Conservation (phyloP, 1,140 invertebrate species). For the Sarcophaga peregrina region DNA sequence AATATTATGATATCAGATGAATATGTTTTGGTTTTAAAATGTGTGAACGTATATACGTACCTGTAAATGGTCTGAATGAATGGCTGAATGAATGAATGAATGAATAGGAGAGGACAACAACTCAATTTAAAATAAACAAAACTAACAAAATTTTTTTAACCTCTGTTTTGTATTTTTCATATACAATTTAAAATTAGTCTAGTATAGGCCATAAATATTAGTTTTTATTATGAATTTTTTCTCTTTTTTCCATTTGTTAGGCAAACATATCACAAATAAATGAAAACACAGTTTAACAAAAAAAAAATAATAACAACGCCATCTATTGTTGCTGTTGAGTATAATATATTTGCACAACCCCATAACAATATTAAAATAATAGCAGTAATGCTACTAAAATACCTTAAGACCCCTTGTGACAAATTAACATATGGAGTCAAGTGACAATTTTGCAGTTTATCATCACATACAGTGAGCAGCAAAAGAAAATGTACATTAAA, state of each 20-base stretch:
- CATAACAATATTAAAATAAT: neutral
- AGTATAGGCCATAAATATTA: no score
- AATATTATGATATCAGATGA: constrained; percentile 19
- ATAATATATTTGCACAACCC: no score
- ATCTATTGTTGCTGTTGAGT: no score
- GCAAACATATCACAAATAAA: no score
- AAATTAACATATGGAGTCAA: constrained; percentile 13
- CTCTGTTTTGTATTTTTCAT: no score
- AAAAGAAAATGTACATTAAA: no score
- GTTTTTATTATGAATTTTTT: no score
- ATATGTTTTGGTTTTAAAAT: neutral
- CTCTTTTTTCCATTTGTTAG: no score
- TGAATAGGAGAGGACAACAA: neutral
- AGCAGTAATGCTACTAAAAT: neutral
- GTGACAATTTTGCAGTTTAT: neutral
- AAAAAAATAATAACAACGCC: no score
- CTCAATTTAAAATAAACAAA: neutral
- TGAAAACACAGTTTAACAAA: no score
- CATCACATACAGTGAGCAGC: neutral
- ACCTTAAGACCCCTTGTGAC: constrained; percentile 3
- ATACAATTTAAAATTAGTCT: no score
- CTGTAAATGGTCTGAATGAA: neutral
- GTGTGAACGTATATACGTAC: neutral
- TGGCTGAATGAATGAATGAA: neutral
- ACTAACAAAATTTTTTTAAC: neutral